Conservation (phyloP, 2,888 invertebrate species). For the Papilio protenor region DNA sequence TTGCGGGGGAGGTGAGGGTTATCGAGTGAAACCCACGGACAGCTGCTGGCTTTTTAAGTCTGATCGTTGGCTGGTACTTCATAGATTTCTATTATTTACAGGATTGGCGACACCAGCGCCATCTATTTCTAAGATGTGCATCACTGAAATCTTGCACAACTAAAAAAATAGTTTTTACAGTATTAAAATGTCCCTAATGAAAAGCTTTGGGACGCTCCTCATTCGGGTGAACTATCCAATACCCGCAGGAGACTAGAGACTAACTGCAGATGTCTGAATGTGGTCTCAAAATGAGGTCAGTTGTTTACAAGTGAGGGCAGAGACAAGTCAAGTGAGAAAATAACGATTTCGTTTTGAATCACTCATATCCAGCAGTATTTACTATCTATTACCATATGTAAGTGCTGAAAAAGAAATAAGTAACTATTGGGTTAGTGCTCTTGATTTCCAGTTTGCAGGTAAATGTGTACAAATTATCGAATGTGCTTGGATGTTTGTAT, state of each 20-base stretch:
- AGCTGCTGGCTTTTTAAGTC: not conserved
- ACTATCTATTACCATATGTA: no score
- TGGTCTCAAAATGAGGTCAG: constrained; percentile 2
- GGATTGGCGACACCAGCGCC: not conserved
- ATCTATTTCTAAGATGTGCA: not conserved
- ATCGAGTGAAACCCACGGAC: not conserved
- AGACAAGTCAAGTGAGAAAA: constrained; percentile 6
- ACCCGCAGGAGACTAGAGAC: no score
- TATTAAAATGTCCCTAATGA: not conserved
- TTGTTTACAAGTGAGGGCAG: not conserved
- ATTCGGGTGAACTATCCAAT: not conserved
- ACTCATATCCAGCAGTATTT: no score
- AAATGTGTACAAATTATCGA: not conserved
- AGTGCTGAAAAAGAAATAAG: not conserved
- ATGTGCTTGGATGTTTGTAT: no score
- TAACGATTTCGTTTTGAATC: not conserved
- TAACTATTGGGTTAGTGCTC: not conserved
- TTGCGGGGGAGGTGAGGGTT: not conserved
- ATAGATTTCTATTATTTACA: not conserved
- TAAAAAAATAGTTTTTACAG: not conserved
- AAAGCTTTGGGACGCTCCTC: not conserved
- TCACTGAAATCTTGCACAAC: not conserved
- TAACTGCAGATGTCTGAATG: constrained; percentile 13
- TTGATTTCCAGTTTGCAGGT: not conserved
- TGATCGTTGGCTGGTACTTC: not conserved